phyloP scores from a whole-genome alignment of 1,140 invertebrate species.

The Drosophila malerkotliana region DNA sequence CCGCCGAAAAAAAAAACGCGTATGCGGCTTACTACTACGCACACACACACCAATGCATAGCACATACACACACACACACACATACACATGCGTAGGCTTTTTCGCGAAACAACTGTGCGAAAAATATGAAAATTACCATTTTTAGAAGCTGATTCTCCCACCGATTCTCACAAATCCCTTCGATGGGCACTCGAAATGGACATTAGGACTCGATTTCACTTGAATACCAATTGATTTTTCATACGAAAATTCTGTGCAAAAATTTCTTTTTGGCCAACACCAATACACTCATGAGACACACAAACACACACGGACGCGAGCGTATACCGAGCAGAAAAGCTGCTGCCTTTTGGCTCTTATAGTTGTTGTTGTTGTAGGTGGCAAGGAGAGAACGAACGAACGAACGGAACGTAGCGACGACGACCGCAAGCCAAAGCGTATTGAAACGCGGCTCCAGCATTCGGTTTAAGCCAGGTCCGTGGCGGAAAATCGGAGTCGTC shows the following conservation, averaged over 20 bases:
- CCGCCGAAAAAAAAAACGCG: constrained; percentile 2
- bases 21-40: constrained; percentile 78
- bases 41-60: constrained; percentile 54
- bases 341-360: constrained; percentile 14
- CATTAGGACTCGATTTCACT: constrained; percentile 47
- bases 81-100: constrained; percentile 36
- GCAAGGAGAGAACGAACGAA: constrained; percentile 29
- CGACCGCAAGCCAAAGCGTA: constrained; percentile 80
- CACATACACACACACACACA: constrained; percentile 9
- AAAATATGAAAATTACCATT: constrained; percentile 77
- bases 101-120: constrained; percentile 69
- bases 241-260: constrained; percentile 76
- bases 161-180: constrained; percentile 38
- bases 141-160: constrained; percentile 46
- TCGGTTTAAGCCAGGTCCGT: constrained; percentile 54
- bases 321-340: constrained; percentile 64
- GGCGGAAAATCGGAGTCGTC: constrained; percentile 50
- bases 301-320: constrained; percentile 26
- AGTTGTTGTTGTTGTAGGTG: constrained; percentile 38
- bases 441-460: constrained; percentile 73
- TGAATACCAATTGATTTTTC: constrained; percentile 70
- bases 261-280: constrained; percentile 68
- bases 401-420: constrained; percentile 55
- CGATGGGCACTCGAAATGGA: constrained; percentile 46
- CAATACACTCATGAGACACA: constrained; percentile 36